Evolutionary conservation across 1,140 invertebrate species (phyloP), one percentile per base, ranked within the genome.

Genomic region (Aphis gossypii): DNA sequence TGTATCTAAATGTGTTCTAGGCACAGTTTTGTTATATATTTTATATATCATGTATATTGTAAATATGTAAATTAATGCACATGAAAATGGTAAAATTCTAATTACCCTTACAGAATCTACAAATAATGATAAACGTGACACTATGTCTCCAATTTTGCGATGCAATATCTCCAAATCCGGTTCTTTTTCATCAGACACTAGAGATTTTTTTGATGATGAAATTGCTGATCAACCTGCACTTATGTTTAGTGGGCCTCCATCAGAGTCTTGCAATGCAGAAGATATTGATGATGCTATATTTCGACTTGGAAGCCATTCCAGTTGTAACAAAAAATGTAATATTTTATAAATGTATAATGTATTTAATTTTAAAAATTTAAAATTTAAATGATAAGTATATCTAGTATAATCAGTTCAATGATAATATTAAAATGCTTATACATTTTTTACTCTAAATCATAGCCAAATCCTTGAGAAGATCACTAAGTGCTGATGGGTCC

Each of bases 141-240:
- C n/a, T 41, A 93, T 93, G 76, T 93, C 97, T 0, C 97, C 97
- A 20, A 97, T 97, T 60, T 44, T 90, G 0, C 97, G 97, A 4
- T 97, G 97, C 1, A 97, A 97, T 94, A 97, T 96, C 1, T 97
- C 97, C 0, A 97, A 97, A 94, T 98, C 97, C 0, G 95, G 97
- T 3, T 97, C 97, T 14, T 95, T 97, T 30, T 96, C 96, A 11
- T 96, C 97, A 94, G 96, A 97, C 87, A 97, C 97, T 82, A 96
- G 97, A 93, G 96, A 97, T 94, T 97, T 97, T 95, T 96, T 98
- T 83, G 98, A 98, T 94, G 98, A 98, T 94, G 98, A 98, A 95
- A 98, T 98, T 88, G 97, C 97, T 23, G 98, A 98, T 95, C 98
- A 98, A 95, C 98, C 98, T 21, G 98, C 97, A 0, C 95, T 98